Evolutionary conservation across 1,140 invertebrate species (phyloP), one percentile per base, ranked within the genome.

Genomic region (Drosophila insularis): DNA sequence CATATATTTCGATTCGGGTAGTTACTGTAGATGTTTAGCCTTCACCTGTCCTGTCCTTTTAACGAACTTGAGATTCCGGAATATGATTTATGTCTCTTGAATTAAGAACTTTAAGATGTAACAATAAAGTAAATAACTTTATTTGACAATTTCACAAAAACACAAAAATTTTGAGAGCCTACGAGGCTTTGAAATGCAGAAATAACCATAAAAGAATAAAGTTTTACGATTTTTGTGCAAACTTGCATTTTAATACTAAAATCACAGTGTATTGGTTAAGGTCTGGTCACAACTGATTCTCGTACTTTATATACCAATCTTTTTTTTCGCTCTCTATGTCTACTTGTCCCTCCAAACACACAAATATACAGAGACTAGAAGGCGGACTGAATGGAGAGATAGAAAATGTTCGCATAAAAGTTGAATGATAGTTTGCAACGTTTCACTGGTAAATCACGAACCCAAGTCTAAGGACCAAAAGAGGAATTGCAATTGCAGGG

Each of bases 371-470:
- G 6, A 62, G 5, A 43, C 53, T 10, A 4, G 35, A 11, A 37
- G 13, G 21, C 23, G 64, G 21, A 58, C 58, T 46, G 63, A 50
- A 21, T 17, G 50, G 17, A 58, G 43, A 56, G 63, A 50, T 19
- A 35, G 55, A 58, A 77, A 81, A 73, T 81, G 80, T 71, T 60
- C 73, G 63, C 77, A 84, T 85, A 69, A 86, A 82, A 76, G 71
- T 82, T 82, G 81, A 86, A 87, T 81, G 79, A 87, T 84, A 67
- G 84, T 71, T 58, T 80, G 60, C 67, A 74, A 79, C 63, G 65
- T 62, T 58, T 58, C 65, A 35, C 68, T 71, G 71, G 56, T 19
- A 86, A 86, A 81, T 86, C 82, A 87, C 74, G 56, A 72, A 63
- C 63, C 63, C 39, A 64, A 65, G 65, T 11, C 3, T 19, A 11